Base-by-base conservation (phyloP, 2,113 vertebrate genomes). In the Mastomys coucha region DNA sequence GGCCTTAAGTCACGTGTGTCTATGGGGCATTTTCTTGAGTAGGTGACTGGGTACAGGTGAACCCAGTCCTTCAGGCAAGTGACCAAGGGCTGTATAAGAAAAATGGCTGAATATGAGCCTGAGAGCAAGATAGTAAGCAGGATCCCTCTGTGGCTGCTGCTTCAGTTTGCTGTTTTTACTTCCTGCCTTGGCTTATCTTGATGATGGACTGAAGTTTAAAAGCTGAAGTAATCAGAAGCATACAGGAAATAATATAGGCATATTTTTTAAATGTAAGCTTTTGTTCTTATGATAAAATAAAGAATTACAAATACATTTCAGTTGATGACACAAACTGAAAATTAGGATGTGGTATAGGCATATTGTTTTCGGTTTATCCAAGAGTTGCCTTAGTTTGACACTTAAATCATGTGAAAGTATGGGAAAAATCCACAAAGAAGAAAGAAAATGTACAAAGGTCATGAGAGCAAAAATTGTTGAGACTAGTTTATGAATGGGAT, bases 261-360 rank as follows among this genome's bases (percentile, higher is more conserved):
- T 89, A 87, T 24, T 22, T 95, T 78, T 58, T 20, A 85, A 75
- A 73, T 91, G 77, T 33, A 45, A 58, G 31, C 9, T 87, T 96
- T 51, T 42, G 24, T 84, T 84, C n/a, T 90, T 56, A 3, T n/a
- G 81, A 26, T 9, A 17, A 95, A 94, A 94, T 90, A 45, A 39
- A 53, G 67, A 82, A 53, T 26, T 77, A 89, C n/a, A 26, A 63
- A 63, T 65, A 36, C 28, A 91, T 85, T 80, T 77, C 19, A 51
- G n/a, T 75, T 93, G 76, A 91, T 89, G 17, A 84, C 65, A 70
- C 81, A 80, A 70, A 91, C 33, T 91, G 19, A 87, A 89, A 63
- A 13, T 33, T 80, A 19, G 53, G 5, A 80, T 42, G 13, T 56
- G 16, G 26, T 93, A 93, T 5, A 86, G 24, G 42, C 26, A 36